Base-by-base conservation (phyloP, 2,113 vertebrate genomes). In the Pachypanchax playfairii region DNA sequence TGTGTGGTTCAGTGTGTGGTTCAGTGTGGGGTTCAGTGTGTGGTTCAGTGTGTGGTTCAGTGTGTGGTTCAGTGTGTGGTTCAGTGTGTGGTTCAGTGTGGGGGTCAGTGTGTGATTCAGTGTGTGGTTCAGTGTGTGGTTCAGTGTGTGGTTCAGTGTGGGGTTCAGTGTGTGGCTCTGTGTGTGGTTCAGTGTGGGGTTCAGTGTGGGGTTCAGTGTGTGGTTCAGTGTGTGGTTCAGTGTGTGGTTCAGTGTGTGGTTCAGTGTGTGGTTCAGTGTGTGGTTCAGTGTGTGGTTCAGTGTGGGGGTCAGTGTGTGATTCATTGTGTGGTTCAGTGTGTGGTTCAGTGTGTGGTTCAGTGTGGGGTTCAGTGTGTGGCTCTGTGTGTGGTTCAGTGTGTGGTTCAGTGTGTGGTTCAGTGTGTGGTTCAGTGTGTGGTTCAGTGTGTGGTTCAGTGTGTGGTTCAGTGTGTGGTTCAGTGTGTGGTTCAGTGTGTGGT, bases 341-440 rank as follows among this genome's bases (percentile, higher is more conserved):
- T 17, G 24, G 38, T 20, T 9, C 75, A 98, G 96, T 94, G 93
- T n/a, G n/a, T n/a, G n/a, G n/a, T n/a, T n/a, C n/a, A n/a, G n/a
- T n/a, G n/a, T n/a, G n/a, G n/a, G 3, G 21, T 6, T 8, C 2
- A 12, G 11, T 43, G 2, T 0, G 22, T 17, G 24, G 38, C 22
- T 9, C 75, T n/a, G n/a, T n/a, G n/a, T n/a, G n/a, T n/a, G 3
- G 21, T 6, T 8, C 2, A 12, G 11, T 43, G 2, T 0, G 22
- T 17, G 24, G 38, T 20, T 9, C 75, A 98, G 96, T 94, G 93
- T n/a, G n/a, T n/a, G 3, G 21, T 6, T 8, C 2, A 12, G 11
- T 43, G 2, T 0, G 22, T 17, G 24, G 38, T 20, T 9, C 75
- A 98, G 96, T 94, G 93, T n/a, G n/a, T n/a, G 3, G 21, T 6